Percentiles rank a stretch among this genome's conserved stretches.
Evolutionary conservation across 2,113 vertebrate genomes (phyloP).

Genomic region (Colius striatus): DNA sequence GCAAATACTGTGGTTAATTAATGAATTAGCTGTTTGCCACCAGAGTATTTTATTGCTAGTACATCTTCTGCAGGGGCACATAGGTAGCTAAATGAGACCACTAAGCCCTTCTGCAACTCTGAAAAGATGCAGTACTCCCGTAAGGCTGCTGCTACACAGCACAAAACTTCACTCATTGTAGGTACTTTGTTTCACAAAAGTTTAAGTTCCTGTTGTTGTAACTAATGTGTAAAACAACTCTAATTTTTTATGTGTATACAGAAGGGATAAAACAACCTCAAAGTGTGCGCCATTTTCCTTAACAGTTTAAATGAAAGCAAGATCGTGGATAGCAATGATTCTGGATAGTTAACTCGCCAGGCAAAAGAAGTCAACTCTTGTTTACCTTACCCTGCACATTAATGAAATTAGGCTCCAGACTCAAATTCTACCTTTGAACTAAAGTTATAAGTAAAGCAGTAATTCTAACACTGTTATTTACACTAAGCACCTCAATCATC

Average conservation of each 20-base stretch:
- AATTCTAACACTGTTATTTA: conserved; percentile 17
- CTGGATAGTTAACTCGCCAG: background rate
- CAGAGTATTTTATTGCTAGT: conserved; percentile 68
- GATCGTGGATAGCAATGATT: background rate
- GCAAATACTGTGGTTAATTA: conserved; percentile 86
- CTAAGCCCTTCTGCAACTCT: conserved; percentile 47
- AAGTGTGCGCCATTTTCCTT: background rate
- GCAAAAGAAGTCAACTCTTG: background rate
- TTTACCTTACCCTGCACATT: background rate
- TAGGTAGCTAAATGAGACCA: conserved; percentile 78
- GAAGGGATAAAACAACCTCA: background rate
- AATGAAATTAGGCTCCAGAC: conserved; percentile 3
- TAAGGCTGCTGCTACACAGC: background rate
- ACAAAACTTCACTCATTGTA: background rate
- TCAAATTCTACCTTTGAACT: conserved; percentile 5
- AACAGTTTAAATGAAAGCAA: background rate
- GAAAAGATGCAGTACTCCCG: conserved; percentile 44
- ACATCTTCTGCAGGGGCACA: conserved; percentile 66
- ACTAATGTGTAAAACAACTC: background rate
- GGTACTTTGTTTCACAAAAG: conserved; percentile 28
- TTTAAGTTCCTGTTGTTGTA: background rate
- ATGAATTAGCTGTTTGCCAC: conserved; percentile 80
- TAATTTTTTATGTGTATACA: background rate
- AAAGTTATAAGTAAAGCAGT: background rate
- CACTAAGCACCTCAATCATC: background rate